Base-by-base conservation (phyloP, 1,140 invertebrate genomes). In the Apocrypta bakeri region DNA sequence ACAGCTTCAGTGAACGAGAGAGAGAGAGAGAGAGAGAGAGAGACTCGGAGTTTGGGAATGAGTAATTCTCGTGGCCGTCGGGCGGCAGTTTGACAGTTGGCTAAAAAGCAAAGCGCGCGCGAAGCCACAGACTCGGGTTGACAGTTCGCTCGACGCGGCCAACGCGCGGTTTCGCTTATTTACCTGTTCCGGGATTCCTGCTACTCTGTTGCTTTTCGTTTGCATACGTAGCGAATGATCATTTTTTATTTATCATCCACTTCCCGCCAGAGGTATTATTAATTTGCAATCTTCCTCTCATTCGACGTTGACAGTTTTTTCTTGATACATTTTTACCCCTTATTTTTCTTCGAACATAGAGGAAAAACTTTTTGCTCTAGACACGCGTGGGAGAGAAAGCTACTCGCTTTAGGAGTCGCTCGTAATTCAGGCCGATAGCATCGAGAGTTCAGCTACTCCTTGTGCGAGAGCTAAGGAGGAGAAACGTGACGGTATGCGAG, bases 401-500 rank as follows among this genome's bases (percentile, higher is more conserved):
- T n/a, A 56, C 48, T 56, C 48, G 48, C 48, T 17, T 56, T 56
- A 56, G n/a, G n/a, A 25, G 3, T 14, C 31, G 40, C 25, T 31
- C 56, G 63, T 81, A 81, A 81, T 33, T 81, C 29, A 73, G n/a
- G 17, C 64, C 56, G 79, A 81, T 81, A 81, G 79, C 24, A 81
- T 74, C 71, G 42, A 8, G 37, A 81, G 48, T 74, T 66, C 25
- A 81, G 31, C 29, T 29, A 61, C 27, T 75, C 24, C 48, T 25
- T n/a, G 42, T 6, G 21, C 21, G 17, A 14, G 48, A 12, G 25
- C 24, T 14, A 64, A 37, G 8, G 69, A 8, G 27, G 27, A 2
- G 24, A 42, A 66, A 74, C 79, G 56, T 81, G 48, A 84, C 69
- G 86, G 86, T 87, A 88, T 84, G 87, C 86, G 85, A 86, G 81